Conservation (phyloP, 2,888 invertebrate species). For the Lumbricus terrestris region DNA sequence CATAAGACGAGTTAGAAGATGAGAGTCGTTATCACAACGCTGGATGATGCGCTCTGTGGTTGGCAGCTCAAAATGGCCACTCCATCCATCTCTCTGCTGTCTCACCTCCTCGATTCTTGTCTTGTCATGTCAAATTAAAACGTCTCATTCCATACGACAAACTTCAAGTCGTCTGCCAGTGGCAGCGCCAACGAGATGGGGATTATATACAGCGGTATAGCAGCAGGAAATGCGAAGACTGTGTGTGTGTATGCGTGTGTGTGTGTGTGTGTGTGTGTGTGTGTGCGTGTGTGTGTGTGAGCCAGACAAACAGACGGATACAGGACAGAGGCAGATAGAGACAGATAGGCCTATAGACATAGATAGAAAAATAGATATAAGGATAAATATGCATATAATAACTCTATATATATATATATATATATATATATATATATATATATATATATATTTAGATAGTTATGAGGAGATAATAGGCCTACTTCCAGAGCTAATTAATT, state of each 20-base stretch:
- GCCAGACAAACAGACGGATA: background rate
- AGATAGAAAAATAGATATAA: too few relatives aligned
- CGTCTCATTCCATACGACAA: background rate
- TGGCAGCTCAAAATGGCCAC: background rate
- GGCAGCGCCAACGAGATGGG: background rate
- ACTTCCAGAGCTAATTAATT: too few relatives aligned
- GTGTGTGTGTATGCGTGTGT: too few relatives aligned
- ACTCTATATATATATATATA: too few relatives aligned
- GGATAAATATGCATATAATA: too few relatives aligned
- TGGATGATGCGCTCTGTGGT: background rate
- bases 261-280: too few relatives aligned
- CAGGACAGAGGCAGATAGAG: background rate
- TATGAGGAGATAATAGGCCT: too few relatives aligned
- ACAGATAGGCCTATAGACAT: background rate
- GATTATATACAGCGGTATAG: too few relatives aligned
- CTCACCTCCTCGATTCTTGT: background rate
- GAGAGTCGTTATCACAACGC: background rate
- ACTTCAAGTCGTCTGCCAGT: background rate
- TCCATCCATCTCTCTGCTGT: background rate
- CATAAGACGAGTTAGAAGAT: background rate
- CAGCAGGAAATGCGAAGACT: too few relatives aligned
- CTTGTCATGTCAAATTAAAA: background rate
- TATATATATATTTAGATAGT: too few relatives aligned
- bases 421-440: too few relatives aligned
- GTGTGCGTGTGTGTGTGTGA: too few relatives aligned